Conservation (phyloP, 2,888 invertebrate genomes). For the Steinernema scapterisci region DNA sequence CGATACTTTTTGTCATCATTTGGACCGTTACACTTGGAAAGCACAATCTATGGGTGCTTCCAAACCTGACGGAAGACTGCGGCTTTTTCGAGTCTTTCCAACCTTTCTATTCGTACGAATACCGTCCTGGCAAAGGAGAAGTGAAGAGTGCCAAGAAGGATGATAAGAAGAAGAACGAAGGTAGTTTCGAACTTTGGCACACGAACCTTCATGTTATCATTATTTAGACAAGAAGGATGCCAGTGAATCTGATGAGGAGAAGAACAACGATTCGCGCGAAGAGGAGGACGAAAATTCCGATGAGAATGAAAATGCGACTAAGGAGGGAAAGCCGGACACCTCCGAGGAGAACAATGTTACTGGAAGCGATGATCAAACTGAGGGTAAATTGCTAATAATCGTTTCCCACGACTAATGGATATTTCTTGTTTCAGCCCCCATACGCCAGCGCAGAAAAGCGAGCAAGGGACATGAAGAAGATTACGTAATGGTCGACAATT, state of each 20-base stretch:
- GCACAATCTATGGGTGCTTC: constrained; percentile 95
- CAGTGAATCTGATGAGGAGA: background rate
- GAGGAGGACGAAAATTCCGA: constrained; percentile 6
- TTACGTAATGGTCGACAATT: constrained; percentile 19
- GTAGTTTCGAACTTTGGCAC: background rate
- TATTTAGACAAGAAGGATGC: constrained; percentile 1
- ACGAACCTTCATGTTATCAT: background rate
- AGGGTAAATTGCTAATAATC: background rate
- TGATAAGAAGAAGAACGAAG: constrained; percentile 26
- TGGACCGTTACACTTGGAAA: constrained; percentile 86
- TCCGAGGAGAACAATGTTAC: background rate
- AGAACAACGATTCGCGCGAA: background rate
- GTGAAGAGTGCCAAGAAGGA: constrained; percentile 38
- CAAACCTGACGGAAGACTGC: constrained; percentile 98
- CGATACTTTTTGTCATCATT: constrained; percentile 86
- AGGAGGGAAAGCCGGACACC: background rate
- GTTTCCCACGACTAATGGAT: background rate
- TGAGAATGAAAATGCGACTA: background rate
- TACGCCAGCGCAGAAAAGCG: background rate
- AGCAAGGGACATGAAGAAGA: background rate
- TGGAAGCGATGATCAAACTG: background rate
- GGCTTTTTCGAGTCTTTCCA: constrained; percentile 98
- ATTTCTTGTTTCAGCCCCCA: background rate
- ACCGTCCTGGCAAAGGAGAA: constrained; percentile 39
- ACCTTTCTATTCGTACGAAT: constrained; percentile 78